Conservation (phyloP, 2,888 invertebrate species). For the Pseudeuparius sepicola region DNA sequence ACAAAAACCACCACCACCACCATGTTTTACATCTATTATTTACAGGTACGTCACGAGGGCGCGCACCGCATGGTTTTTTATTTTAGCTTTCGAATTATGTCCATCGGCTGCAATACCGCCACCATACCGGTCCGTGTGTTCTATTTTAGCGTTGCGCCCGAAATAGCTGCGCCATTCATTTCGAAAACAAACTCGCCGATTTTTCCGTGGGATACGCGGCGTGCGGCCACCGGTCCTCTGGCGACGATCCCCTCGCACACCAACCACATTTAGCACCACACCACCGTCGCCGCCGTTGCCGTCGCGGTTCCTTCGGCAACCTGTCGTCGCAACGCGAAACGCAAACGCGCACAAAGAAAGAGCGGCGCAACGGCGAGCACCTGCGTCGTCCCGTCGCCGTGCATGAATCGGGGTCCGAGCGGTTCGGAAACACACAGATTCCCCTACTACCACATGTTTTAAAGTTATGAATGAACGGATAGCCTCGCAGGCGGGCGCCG, state of each 20-base stretch:
- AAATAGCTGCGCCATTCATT: slow-evolving; percentile 8
- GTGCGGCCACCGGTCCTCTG: too few species aligned
- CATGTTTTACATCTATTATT: not conserved
- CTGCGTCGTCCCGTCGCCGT: too few species aligned
- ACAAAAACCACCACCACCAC: slow-evolving; percentile 8
- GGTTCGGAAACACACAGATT: slow-evolving; percentile 19
- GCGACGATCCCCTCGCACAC: slow-evolving; percentile 3
- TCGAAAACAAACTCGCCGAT: too few species aligned
- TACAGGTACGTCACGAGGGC: not conserved
- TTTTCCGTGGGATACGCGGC: too few species aligned
- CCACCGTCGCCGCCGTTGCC: too few species aligned
- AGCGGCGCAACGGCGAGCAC: too few species aligned
- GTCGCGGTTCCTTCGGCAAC: too few species aligned
- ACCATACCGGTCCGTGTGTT: slow-evolving; percentile 6
- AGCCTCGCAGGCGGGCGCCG: slow-evolving; percentile 36
- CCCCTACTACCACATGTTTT: slow-evolving; percentile 27
- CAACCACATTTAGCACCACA: slow-evolving; percentile 4
- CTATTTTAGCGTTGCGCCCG: slow-evolving; percentile 3
- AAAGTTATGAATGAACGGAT: slow-evolving; percentile 47
- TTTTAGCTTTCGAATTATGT: slow-evolving; percentile 7
- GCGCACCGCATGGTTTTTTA: too few species aligned
- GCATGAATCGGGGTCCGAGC: too few species aligned
- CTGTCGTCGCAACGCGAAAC: too few species aligned
- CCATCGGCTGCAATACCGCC: slow-evolving; percentile 3
- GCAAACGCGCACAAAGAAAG: too few species aligned